A percentile compares a stretch with the other conserved stretches of the same genome.
phyloP scores from a whole-genome alignment of 2,888 invertebrate species.

The Micoletzkya japonica region DNA sequence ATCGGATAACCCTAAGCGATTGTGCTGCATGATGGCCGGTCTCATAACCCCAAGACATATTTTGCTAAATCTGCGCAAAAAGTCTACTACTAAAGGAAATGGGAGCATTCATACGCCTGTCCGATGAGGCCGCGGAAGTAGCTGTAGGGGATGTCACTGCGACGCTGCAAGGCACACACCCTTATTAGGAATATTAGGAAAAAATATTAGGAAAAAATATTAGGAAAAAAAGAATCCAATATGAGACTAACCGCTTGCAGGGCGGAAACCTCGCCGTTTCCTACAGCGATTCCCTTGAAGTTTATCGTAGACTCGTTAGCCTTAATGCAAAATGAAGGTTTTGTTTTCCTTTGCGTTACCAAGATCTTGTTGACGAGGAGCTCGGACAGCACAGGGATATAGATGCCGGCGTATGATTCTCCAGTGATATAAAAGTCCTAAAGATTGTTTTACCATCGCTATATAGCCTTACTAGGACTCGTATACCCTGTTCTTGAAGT shows the following conservation, averaged over 20 bases:
- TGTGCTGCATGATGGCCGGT: too few relatives aligned
- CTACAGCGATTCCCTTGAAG: slow-evolving; percentile 53
- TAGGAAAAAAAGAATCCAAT: not conserved
- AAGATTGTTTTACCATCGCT: too few relatives aligned
- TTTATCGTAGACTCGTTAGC: slow-evolving; percentile 46
- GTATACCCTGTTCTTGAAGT: slow-evolving; percentile 63
- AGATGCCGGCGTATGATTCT: slow-evolving; percentile 68
- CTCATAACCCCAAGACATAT: too few relatives aligned
- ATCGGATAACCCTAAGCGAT: too few relatives aligned
- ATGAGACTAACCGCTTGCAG: slow-evolving; percentile 29
- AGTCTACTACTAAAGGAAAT: not conserved
- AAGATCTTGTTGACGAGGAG: slow-evolving; percentile 64
- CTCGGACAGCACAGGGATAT: slow-evolving; percentile 66
- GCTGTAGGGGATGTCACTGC: slow-evolving; percentile 50
- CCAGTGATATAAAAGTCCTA: slow-evolving; percentile 61
- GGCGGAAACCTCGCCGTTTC: slow-evolving; percentile 50
- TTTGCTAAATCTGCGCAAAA: not conserved
- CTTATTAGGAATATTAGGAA: not conserved
- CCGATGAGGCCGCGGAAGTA: slow-evolving; percentile 36
- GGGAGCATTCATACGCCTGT: slow-evolving; percentile 26
- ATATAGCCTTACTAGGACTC: too few relatives aligned
- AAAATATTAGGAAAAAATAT: not conserved
- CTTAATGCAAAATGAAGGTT: slow-evolving; percentile 1
- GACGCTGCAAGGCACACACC: slow-evolving; percentile 47
- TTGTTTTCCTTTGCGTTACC: slow-evolving; percentile 33